phyloP scores from a whole-genome alignment of 2,797 vertebrate genomes.

The Helostoma temminkii region DNA sequence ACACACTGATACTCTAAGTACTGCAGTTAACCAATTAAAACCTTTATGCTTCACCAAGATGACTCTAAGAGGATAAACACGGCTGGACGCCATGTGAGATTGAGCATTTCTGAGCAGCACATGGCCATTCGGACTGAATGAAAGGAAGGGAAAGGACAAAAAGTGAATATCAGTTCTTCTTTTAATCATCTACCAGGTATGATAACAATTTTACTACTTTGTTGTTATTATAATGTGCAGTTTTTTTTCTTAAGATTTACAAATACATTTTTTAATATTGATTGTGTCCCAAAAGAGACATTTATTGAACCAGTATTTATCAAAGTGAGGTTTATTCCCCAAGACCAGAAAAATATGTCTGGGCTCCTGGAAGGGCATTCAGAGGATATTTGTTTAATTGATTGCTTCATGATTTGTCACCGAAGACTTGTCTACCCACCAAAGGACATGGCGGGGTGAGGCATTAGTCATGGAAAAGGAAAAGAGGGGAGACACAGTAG shows the following conservation, averaged over 20 bases:
- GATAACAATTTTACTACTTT: background rate
- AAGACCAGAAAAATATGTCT: constrained; percentile 18
- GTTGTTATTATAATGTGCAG: no score
- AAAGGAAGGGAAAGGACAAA: constrained; percentile 3
- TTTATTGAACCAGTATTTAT: constrained; percentile 6
- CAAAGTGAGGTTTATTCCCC: constrained; percentile 8
- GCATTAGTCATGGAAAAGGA: constrained; percentile 50
- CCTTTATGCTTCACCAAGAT: constrained; percentile 50
- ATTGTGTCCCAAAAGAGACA: background rate
- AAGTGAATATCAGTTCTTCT: constrained; percentile 10
- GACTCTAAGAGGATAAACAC: constrained; percentile 64
- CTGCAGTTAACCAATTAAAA: constrained; percentile 78
- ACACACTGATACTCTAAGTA: constrained; percentile 50
- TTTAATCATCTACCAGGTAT: background rate
- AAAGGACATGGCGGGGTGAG: constrained; percentile 39
- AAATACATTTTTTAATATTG: background rate
- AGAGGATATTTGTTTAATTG: constrained; percentile 61
- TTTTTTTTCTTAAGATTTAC: background rate
- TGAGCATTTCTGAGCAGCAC: constrained; percentile 43
- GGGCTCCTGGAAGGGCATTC: constrained; percentile 47
- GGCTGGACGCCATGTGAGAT: constrained; percentile 36
- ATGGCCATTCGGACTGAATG: constrained; percentile 11
- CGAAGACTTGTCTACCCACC: constrained; percentile 48
- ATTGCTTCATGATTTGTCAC: constrained; percentile 64
- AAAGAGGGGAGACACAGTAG: constrained; percentile 4